These are phyloP conservation scores for Lasioglossum oenotherae DNA, from an alignment of 2,888 invertebrate species.

Conservation along the genomic window DNA sequence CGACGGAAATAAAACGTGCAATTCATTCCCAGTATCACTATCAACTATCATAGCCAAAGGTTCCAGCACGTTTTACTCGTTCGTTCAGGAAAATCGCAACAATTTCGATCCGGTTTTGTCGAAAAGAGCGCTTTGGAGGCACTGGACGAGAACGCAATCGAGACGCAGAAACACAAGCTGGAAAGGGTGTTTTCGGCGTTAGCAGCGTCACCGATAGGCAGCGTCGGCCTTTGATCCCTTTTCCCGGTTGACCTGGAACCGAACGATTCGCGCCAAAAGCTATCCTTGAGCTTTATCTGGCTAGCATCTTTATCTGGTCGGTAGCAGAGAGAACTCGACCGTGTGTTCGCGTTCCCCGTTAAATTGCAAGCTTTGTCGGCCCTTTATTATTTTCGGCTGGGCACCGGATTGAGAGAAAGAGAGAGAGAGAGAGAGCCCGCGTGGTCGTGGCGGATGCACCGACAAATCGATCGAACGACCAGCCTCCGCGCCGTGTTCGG, in stretches of 20 bases:
- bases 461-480: slow-evolving; percentile 33
- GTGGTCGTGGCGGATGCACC: slow-evolving; percentile 12
- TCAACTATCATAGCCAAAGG: background rate
- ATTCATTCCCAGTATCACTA: background rate
- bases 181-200: background rate
- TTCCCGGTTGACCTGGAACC: slow-evolving; percentile 55
- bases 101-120: background rate
- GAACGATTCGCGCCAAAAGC: slow-evolving; percentile 60
- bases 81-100: background rate
- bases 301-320: slow-evolving; percentile 52
- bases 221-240: slow-evolving; percentile 60
- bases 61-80: background rate
- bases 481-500: background rate
- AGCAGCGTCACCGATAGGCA: slow-evolving; percentile 23
- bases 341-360: slow-evolving; percentile 32
- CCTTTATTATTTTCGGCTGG: slow-evolving; percentile 65
- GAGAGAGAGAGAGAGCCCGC: background rate
- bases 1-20: background rate
- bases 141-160: slow-evolving; percentile 39
- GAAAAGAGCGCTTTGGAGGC: slow-evolving; percentile 27
- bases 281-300: slow-evolving; percentile 44
- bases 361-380: slow-evolving; percentile 60
- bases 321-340: background rate
- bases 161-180: slow-evolving; percentile 18
- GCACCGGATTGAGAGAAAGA: slow-evolving; percentile 9